Evolutionary conservation across 2,888 invertebrate genomes (phyloP).

Genomic region (Rhagophthalmus giganteus): DNA sequence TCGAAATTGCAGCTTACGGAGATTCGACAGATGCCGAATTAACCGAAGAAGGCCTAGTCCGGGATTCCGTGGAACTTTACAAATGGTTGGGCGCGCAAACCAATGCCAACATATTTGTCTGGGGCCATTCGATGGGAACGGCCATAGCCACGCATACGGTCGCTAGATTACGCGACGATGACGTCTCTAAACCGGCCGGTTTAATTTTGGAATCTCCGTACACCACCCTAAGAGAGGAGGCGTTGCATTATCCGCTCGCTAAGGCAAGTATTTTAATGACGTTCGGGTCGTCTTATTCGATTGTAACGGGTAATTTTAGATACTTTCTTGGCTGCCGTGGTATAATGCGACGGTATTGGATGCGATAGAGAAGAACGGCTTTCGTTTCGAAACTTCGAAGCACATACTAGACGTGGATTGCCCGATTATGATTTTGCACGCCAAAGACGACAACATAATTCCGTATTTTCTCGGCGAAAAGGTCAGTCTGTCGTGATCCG

Average conservation of each 20-base stretch:
- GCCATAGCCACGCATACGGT: constrained; percentile 76
- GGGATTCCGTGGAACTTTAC: constrained; percentile 76
- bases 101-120: constrained; percentile 72
- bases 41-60: constrained; percentile 81
- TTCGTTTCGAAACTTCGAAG: constrained; percentile 42
- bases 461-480: constrained; percentile 43
- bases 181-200: constrained; percentile 65
- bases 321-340: constrained; percentile 47
- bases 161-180: constrained; percentile 56
- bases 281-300: neutral
- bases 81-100: constrained; percentile 71
- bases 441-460: constrained; percentile 47
- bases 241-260: neutral
- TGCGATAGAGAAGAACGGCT: constrained; percentile 46
- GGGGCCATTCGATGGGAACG: constrained; percentile 91
- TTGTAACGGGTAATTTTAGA: constrained; percentile 35
- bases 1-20: constrained; percentile 81
- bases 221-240: constrained; percentile 85
- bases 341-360: constrained; percentile 44
- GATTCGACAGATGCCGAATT: constrained; percentile 71
- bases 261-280: neutral
- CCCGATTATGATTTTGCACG: constrained; percentile 49
- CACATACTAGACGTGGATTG: constrained; percentile 45
- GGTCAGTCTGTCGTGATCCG: no score
- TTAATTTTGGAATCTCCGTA: constrained; percentile 92